Conservation (phyloP, 2,113 vertebrate genomes). For the Cochlearius cochlearius region DNA sequence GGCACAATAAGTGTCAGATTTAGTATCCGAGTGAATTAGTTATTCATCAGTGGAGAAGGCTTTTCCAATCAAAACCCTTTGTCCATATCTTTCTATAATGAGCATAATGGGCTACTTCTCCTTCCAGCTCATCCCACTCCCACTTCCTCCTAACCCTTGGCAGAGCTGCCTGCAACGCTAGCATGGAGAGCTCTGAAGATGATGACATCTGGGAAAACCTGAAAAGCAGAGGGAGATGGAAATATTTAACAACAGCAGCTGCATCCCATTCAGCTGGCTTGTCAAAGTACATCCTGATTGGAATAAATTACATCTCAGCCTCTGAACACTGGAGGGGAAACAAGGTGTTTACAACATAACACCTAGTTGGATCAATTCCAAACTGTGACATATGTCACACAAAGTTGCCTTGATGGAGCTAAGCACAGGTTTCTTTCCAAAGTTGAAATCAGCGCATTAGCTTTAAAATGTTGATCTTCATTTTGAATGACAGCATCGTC, state of each 20-base stretch:
- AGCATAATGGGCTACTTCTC: background rate
- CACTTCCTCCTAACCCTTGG: conserved; percentile 13
- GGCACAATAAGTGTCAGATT: conserved; percentile 12
- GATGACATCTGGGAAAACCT: conserved; percentile 60
- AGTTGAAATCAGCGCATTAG: background rate
- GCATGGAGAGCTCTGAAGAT: background rate
- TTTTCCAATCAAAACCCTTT: conserved; percentile 60
- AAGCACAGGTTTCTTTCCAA: background rate
- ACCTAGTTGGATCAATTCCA: background rate
- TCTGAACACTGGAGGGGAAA: background rate
- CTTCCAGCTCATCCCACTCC: background rate
- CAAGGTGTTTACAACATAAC: background rate
- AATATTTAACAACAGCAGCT: conserved; percentile 10
- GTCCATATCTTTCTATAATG: conserved; percentile 8
- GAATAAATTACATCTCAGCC: conserved; percentile 30
- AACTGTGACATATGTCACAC: conserved; percentile 19
- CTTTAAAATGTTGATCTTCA: conserved; percentile 15
- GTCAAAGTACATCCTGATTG: conserved; percentile 28
- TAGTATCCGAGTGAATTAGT: background rate
- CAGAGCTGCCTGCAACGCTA: background rate
- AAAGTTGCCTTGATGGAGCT: background rate
- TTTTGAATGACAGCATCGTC: conserved; percentile 22
- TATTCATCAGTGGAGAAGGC: conserved; percentile 2
- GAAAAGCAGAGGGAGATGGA: conserved; percentile 14
- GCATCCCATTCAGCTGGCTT: conserved; percentile 17